Conservation (phyloP, 2,888 invertebrate species). For the Biston betularia region DNA sequence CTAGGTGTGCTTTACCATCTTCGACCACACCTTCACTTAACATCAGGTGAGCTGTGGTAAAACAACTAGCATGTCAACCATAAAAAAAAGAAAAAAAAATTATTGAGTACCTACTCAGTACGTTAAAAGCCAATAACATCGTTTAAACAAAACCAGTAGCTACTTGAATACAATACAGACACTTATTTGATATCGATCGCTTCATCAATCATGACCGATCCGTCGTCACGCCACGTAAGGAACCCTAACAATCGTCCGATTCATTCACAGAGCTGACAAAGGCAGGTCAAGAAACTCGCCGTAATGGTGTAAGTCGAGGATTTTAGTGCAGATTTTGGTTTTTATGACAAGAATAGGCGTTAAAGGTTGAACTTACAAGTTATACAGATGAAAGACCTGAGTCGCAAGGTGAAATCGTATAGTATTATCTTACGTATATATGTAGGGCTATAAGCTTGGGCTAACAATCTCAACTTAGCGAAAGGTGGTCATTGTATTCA, state of each 20-base stretch:
- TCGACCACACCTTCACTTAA: no score
- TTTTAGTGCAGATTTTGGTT: slow-evolving; percentile 6
- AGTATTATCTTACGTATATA: neutral
- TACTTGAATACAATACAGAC: slow-evolving; percentile 5
- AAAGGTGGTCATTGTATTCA: no score
- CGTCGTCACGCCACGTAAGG: slow-evolving; percentile 18
- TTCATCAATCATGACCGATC: neutral
- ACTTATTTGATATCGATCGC: neutral
- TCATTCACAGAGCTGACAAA: slow-evolving; percentile 31
- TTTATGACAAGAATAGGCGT: slow-evolving; percentile 1
- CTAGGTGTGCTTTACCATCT: no score
- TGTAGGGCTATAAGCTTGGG: neutral
- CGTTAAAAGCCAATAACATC: neutral
- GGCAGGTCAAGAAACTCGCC: slow-evolving; percentile 31
- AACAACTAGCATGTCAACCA: no score
- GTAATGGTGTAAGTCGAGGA: slow-evolving; percentile 4
- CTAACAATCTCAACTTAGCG: no score
- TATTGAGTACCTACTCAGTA: no score
- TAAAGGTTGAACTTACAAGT: neutral
- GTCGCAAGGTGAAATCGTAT: neutral
- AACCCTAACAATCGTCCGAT: slow-evolving; percentile 19
- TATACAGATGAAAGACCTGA: neutral
- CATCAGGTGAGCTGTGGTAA: no score
- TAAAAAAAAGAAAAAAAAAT: no score
- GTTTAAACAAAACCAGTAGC: neutral